Base-by-base conservation (phyloP, 2,888 invertebrate genomes). In the Hirtodrosophila alboralis region DNA sequence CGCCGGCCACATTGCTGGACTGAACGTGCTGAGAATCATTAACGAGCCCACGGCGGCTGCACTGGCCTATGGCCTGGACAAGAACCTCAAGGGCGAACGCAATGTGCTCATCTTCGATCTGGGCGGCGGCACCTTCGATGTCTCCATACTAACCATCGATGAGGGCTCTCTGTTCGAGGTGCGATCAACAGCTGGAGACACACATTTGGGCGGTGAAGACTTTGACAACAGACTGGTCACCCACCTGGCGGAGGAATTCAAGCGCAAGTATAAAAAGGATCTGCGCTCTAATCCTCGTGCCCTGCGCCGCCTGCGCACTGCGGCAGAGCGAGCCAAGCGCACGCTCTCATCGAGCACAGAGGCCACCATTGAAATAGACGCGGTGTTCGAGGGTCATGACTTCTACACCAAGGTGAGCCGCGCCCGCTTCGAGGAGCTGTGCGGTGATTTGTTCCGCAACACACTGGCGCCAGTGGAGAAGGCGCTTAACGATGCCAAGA, bases 131-230 rank as follows among this genome's bases (percentile, higher is more conserved):
- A 23, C 23, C 80, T 89, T 89, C 45, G 89, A 89, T 54, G 98
- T 98, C 30, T 97, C 97, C 66, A 96, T 98, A 87, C 92, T 98
- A 80, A 97, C 97, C 75, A 98, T 23, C 88, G 97, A 97, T 91
- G 97, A 98, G 90, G 94, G 97, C 91, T 88, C 89, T 0, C 93
- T 95, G 81, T 98, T 98, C 90, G 97, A 98, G 89, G 98, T 97
- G n/a, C 97, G 96, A 88, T 95, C 97, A 7, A 98, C 97, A n/a
- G 96, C 97, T 63, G 97, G 97, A 65, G 97, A 98, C 89, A 98
- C 97, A 61, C 97, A 97, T 88, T 93, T 97, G 91, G 97, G 97
- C 78, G 97, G 97, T 66, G 96, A 97, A 91, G 97, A 71, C 51
- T 96, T 96, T 77, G 97, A 97, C 67, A 96, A 96, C 91, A 92